A percentile compares a stretch with the other conserved stretches of the same genome.
Evolutionary conservation across 2,888 invertebrate species (phyloP).

Genomic region (Cheilosia urbana): DNA sequence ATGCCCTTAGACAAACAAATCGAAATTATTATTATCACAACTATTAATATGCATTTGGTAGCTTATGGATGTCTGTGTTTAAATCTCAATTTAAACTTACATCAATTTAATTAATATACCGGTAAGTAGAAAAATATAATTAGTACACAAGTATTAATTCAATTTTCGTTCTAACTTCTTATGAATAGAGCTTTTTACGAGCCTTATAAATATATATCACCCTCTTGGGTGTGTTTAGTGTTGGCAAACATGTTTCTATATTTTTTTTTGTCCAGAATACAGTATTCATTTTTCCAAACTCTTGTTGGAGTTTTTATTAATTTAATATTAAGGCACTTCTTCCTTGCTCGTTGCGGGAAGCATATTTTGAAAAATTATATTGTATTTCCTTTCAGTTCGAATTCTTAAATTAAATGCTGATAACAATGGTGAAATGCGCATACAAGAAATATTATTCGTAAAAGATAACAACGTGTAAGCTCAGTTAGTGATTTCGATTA

Average conservation of each 20-base stretch:
- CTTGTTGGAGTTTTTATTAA: constrained; percentile 17
- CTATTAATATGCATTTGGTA: constrained; percentile 29
- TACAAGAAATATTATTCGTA: neutral
- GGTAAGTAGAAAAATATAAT: constrained; percentile 70
- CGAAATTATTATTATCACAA: constrained; percentile 49
- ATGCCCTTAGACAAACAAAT: constrained; percentile 22
- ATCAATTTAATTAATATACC: constrained; percentile 36
- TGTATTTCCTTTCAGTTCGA: constrained; percentile 7
- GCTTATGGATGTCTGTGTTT: constrained; percentile 18
- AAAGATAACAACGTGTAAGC: neutral
- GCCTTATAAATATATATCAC: constrained; percentile 24
- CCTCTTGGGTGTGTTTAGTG: neutral
- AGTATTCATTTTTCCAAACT: neutral
- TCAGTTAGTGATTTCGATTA: neutral
- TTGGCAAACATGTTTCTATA: constrained; percentile 52
- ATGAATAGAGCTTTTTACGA: constrained; percentile 7
- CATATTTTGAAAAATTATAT: constrained; percentile 4
- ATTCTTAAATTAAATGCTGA: constrained; percentile 20
- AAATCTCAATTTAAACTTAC: constrained; percentile 26
- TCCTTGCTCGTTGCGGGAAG: constrained; percentile 10
- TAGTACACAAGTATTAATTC: constrained; percentile 22
- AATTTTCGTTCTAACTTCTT: constrained; percentile 7
- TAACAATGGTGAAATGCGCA: constrained; percentile 1
- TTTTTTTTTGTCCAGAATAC: constrained; percentile 10
- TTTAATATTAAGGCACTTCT: constrained; percentile 63